Base-by-base conservation (phyloP, 2,888 invertebrate species). In the Aspidiotus rigidus region DNA sequence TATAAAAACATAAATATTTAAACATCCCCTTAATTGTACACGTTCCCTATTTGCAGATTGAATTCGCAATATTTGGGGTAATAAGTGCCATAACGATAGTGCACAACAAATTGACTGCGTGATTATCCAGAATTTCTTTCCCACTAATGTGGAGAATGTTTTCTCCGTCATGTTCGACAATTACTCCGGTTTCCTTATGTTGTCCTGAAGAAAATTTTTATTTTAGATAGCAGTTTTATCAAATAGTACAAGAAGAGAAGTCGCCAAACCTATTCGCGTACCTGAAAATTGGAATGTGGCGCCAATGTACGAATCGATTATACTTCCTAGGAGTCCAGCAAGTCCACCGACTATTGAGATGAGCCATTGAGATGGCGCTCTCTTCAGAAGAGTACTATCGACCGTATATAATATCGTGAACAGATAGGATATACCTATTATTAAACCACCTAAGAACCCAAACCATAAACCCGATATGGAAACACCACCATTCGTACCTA, bases 401-500 rank as follows among this genome's bases (percentile, higher is more conserved):
- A 86, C 81, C 44, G 84, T 83, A 73, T 88, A 83, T 28, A 85
- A 76, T 55, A 89, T 78, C 1, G 85, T 80, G 13, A 88, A 74
- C 76, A 88, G 92, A 77, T 89, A 88, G 7, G 84, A 81, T 6
- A 87, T 62, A 1, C 93, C 93, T 62, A 93, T 83, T 2, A 83
- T 75, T 39, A 85, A 73, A 9, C 90, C 90, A 16, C 90, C 91
- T 17, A 87, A 62, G 17, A 83, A 77, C 75, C 86, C 85, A 71
- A 80, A 76, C 74, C 85, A 1, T 8, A 81, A 74, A 13, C 84
- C 84, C 11, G 76, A 39, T 81, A 73, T 61, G 1, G 90, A 87
- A n/a, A 94, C 83, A 2, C 85, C 94, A 41, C 94, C 94, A 79
- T 94, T 94, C 28, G 93, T 93, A 56, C 93, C 93, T 85, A 74